phyloP scores from a whole-genome alignment of 2,888 invertebrate genomes.

The Sylvicola cinctus region DNA sequence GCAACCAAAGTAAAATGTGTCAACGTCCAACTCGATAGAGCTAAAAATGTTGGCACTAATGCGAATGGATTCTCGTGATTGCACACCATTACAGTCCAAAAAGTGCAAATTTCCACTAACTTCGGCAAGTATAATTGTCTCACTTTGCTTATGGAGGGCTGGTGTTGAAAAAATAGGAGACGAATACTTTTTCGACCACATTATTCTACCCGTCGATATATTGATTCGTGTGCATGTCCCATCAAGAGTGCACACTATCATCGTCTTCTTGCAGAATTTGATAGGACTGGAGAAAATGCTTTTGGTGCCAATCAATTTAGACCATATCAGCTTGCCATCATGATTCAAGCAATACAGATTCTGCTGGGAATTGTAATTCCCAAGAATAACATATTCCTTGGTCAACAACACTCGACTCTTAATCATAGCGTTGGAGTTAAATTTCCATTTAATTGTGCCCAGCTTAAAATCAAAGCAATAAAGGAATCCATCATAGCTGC shows the following conservation, averaged over 20 bases:
- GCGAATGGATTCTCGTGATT: too few species aligned
- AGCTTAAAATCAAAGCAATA: neutral
- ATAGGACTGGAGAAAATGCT: slow-evolving; percentile 31
- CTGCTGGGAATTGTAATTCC: slow-evolving; percentile 25
- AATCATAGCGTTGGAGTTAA: slow-evolving; percentile 25
- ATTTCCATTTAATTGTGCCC: slow-evolving; percentile 43
- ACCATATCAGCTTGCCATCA: slow-evolving; percentile 13
- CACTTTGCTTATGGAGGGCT: slow-evolving; percentile 1
- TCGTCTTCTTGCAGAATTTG: slow-evolving; percentile 12
- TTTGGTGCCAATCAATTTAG: slow-evolving; percentile 22
- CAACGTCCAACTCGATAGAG: slow-evolving; percentile 32
- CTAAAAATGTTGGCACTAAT: slow-evolving; percentile 66
- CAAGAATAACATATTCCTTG: slow-evolving; percentile 35
- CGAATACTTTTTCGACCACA: slow-evolving; percentile 28
- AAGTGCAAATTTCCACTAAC: slow-evolving; percentile 32
- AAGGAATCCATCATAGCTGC: neutral
- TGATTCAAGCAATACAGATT: slow-evolving; percentile 17
- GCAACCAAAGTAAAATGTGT: slow-evolving; percentile 43
- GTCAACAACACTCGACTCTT: slow-evolving; percentile 35
- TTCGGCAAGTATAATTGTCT: slow-evolving; percentile 16
- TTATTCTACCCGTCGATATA: slow-evolving; percentile 24
- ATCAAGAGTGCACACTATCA: slow-evolving; percentile 30
- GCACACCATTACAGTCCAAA: slow-evolving; percentile 29
- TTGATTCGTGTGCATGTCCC: slow-evolving; percentile 29
- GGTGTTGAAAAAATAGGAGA: slow-evolving; percentile 41